Conservation (phyloP, 2,113 vertebrate genomes). For the Pedionomus torquatus region DNA sequence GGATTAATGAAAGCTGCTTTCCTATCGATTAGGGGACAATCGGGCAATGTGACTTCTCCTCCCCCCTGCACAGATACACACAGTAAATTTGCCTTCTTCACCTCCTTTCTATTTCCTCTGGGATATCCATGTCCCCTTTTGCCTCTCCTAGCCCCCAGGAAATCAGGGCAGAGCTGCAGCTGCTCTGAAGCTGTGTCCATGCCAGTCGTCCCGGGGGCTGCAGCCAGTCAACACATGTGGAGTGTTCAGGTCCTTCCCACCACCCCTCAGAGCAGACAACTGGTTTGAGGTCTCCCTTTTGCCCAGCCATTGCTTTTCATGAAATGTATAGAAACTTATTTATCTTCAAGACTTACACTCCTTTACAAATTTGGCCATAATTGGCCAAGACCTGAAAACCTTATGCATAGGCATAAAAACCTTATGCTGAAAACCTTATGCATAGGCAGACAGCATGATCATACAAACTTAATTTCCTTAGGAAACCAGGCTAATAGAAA, state of each 20-base stretch:
- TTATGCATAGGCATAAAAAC: neutral
- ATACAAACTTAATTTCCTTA: neutral
- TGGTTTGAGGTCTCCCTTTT: neutral
- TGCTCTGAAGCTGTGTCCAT: neutral
- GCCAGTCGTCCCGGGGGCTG: neutral
- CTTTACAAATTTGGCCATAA: neutral
- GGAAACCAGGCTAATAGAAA: constrained; percentile 5
- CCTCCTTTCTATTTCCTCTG: neutral
- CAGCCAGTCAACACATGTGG: fast-evolving
- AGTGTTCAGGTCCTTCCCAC: neutral
- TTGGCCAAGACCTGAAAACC: neutral
- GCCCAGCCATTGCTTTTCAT: neutral
- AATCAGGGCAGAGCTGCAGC: neutral
- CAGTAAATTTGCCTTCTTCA: neutral
- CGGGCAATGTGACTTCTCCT: neutral
- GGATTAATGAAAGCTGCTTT: neutral
- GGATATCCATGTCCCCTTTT: neutral
- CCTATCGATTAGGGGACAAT: neutral
- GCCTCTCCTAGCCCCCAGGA: neutral
- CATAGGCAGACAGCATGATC: fast-evolving
- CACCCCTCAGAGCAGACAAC: neutral
- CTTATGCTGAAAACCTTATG: neutral
- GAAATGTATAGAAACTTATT: neutral
- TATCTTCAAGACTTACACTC: neutral
- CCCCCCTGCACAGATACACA: neutral